Base-by-base conservation (phyloP, 2,888 invertebrate genomes). In the Tinea semifulvella region DNA sequence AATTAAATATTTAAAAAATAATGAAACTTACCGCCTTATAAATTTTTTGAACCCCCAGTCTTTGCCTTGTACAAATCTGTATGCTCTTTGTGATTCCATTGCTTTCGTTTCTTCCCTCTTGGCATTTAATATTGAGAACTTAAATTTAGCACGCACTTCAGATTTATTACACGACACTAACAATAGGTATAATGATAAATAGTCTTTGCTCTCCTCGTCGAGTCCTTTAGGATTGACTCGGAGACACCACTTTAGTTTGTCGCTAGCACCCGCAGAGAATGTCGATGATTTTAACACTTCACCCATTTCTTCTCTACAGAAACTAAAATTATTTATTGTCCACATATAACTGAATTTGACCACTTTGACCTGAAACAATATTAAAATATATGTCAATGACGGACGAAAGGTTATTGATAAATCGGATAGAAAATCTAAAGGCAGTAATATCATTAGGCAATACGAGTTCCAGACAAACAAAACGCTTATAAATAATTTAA, bases 41-140 rank as follows among this genome's bases (percentile, higher is more conserved):
- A 99, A 99, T 79, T 99, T 99, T 83, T 99, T 99, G 85, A 99
- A 99, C 48, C 99, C 99, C 99, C 99, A 99, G 85, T 99, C 99
- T 83, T 99, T 99, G 59, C 99, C 99, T 84, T 99, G 98, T 50
- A 99, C 98, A 82, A 99, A 99, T 84, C 98, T 89, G 82, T 99
- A 99, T 52, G 99, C 99, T 70, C 99, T 82, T 68, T 89, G 89
- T 72, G 89, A 89, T 72, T 98, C 99, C 98, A 99, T 99, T 58
- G 98, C 98, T 86, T 99, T 99, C 64, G 98, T 99, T 85, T 99
- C 99, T 86, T 99, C 99, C 63, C 98, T 87, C 86, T 99, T 99
- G 69, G 98, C 98, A 84, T 99, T 99, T 80, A 99, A 87, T 85
- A 99, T 99, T 76, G 98, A 98, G 86, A 99, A 99, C 87, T 99